phyloP scores from a whole-genome alignment of 1,140 invertebrate species.

The Drosophila varians region DNA sequence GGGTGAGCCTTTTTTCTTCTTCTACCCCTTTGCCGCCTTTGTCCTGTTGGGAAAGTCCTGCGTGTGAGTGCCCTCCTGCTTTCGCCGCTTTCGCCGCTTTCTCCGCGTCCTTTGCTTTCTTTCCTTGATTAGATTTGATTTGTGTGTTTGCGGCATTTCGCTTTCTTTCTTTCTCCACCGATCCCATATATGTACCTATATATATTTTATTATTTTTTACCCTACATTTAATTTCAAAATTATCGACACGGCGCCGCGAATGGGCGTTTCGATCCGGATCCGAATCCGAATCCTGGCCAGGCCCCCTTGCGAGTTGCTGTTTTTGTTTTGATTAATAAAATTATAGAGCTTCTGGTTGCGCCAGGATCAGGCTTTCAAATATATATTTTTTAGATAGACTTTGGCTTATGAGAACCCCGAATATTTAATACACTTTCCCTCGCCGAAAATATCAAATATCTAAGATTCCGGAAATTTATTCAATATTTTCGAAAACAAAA shows the following conservation, averaged over 20 bases:
- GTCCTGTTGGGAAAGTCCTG: not conserved
- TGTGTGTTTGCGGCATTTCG: conserved; percentile 76
- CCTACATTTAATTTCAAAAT: conserved; percentile 78
- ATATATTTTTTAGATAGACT: no score
- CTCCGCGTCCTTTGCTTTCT: conserved; percentile 68
- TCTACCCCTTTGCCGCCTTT: conserved; percentile 5
- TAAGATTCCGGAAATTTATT: not conserved
- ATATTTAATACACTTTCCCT: not conserved
- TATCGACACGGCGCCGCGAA: conserved; percentile 64
- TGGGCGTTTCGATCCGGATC: conserved; percentile 49
- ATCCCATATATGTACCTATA: not conserved
- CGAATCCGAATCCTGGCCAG: not conserved
- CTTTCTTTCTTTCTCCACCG: not conserved
- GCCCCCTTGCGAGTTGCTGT: conserved; percentile 52
- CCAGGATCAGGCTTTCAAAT: no score
- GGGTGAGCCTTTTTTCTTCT: conserved; percentile 39
- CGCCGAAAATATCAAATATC: not conserved
- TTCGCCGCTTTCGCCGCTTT: not conserved
- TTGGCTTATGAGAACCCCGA: no score
- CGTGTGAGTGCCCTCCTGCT: conserved; percentile 32
- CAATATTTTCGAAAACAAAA: not conserved
- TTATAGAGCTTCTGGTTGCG: conserved; percentile 62
- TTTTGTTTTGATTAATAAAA: conserved; percentile 77
- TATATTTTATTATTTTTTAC: conserved; percentile 11
- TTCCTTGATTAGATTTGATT: conserved; percentile 78